phyloP scores from a whole-genome alignment of 2,888 invertebrate species.

The Ferdinandea cuprea region DNA sequence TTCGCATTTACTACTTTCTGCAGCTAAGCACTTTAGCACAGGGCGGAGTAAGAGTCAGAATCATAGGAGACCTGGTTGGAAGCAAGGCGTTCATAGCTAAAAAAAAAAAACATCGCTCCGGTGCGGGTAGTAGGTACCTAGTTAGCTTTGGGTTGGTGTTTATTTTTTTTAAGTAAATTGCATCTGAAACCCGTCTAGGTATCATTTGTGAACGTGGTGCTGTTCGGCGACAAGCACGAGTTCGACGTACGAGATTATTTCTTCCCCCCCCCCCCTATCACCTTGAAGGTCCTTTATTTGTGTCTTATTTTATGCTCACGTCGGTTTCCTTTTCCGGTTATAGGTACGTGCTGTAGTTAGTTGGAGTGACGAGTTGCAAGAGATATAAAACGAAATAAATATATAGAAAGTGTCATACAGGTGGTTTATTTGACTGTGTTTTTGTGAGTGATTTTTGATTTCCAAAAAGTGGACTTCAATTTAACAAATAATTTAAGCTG shows the following conservation, averaged over 20 bases:
- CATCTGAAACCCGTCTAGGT: constrained; percentile 55
- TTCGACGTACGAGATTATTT: constrained; percentile 38
- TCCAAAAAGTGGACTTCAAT: too few relatives aligned
- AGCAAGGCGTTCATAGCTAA: constrained; percentile 51
- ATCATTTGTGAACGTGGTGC: constrained; percentile 65
- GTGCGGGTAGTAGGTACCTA: constrained; percentile 49
- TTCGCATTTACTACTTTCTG: too few relatives aligned
- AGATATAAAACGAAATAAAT: constrained; percentile 17
- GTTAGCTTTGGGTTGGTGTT: constrained; percentile 8
- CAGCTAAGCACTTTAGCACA: constrained; percentile 54
- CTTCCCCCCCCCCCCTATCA: not conserved
- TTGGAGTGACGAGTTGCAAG: constrained; percentile 31
- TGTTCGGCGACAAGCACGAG: constrained; percentile 68
- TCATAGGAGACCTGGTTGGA: constrained; percentile 37
- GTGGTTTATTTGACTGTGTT: constrained; percentile 56
- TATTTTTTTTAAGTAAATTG: constrained; percentile 53
- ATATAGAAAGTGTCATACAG: constrained; percentile 42
- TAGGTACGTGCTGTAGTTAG: constrained; percentile 36
- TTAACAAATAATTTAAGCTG: too few relatives aligned
- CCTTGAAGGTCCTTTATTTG: constrained; percentile 48
- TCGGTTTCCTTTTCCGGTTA: constrained; percentile 39
- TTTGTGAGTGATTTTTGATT: constrained; percentile 8
- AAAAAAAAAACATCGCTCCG: constrained; percentile 54
- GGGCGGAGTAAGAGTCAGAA: constrained; percentile 5
- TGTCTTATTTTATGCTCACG: constrained; percentile 45